phyloP scores from a whole-genome alignment of 2,113 vertebrate genomes.

The Macrotis lagotis region DNA sequence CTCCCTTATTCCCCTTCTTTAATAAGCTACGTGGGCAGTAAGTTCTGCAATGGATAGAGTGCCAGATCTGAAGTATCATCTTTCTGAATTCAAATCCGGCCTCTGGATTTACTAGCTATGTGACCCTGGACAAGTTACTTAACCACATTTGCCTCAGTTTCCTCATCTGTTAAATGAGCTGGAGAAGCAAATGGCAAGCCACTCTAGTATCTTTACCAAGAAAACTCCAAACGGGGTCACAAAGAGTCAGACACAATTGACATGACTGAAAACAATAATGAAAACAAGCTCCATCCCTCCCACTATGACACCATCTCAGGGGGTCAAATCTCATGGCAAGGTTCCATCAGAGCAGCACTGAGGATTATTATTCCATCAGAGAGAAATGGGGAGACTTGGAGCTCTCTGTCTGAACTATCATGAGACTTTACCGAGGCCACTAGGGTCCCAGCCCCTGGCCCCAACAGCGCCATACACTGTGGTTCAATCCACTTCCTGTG shows the following conservation, averaged over 20 bases:
- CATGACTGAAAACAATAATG: not conserved
- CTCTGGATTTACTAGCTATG: not conserved
- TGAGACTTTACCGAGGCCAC: not conserved
- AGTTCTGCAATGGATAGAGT: not conserved
- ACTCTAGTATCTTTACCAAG: not conserved
- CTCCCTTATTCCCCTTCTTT: not conserved
- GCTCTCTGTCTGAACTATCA: not conserved
- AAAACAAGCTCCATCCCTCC: not conserved
- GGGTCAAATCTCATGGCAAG: not conserved
- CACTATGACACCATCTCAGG: not conserved
- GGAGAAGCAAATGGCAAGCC: not conserved
- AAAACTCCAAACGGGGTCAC: not conserved
- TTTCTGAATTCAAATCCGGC: not conserved
- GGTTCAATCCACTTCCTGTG: not conserved
- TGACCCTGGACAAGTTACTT: not conserved
- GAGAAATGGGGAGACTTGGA: not conserved
- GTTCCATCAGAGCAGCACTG: not conserved
- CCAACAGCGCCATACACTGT: not conserved
- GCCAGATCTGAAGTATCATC: not conserved
- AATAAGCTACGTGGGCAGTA: not conserved
- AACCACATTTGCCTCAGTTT: not conserved
- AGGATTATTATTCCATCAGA: no score
- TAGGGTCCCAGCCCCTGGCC: not conserved
- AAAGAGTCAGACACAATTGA: not conserved
- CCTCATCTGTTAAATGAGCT: not conserved